Conservation (phyloP, 2,888 invertebrate species). For the Tenthredo livida region DNA sequence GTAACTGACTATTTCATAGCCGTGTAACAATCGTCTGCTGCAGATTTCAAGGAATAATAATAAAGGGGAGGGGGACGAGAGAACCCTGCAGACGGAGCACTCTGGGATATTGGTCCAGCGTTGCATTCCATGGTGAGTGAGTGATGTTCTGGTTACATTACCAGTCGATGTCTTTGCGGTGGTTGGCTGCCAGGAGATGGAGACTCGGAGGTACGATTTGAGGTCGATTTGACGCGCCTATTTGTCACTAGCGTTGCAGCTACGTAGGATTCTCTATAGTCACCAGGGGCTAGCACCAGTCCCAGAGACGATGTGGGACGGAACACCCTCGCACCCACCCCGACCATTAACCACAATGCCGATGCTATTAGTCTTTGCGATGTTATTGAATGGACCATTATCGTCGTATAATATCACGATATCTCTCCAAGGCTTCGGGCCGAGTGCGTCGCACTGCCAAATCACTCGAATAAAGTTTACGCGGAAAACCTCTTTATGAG, state of each 20-base stretch:
- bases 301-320: conserved; percentile 19
- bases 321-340: conserved; percentile 60
- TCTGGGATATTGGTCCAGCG: conserved; percentile 47
- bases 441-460: conserved; percentile 37
- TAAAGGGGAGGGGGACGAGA: conserved; percentile 27
- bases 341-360: conserved; percentile 69
- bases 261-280: conserved; percentile 40
- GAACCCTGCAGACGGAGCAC: conserved; percentile 38
- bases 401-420: conserved; percentile 70
- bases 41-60: conserved; percentile 15
- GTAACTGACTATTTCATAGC: neutral
- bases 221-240: conserved; percentile 63
- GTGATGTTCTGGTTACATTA: conserved; percentile 49
- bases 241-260: conserved; percentile 61
- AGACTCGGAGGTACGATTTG: conserved; percentile 60
- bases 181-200: conserved; percentile 58
- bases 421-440: conserved; percentile 60
- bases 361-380: conserved; percentile 67
- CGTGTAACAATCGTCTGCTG: conserved; percentile 41
- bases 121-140: conserved; percentile 48
- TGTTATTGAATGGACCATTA: conserved; percentile 69
- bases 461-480: conserved; percentile 47
- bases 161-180: conserved; percentile 51
- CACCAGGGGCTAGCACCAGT: conserved; percentile 40
- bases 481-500: conserved; percentile 48